phyloP scores from a whole-genome alignment of 2,888 invertebrate genomes.

The Caenorhabditis doughertyi region DNA sequence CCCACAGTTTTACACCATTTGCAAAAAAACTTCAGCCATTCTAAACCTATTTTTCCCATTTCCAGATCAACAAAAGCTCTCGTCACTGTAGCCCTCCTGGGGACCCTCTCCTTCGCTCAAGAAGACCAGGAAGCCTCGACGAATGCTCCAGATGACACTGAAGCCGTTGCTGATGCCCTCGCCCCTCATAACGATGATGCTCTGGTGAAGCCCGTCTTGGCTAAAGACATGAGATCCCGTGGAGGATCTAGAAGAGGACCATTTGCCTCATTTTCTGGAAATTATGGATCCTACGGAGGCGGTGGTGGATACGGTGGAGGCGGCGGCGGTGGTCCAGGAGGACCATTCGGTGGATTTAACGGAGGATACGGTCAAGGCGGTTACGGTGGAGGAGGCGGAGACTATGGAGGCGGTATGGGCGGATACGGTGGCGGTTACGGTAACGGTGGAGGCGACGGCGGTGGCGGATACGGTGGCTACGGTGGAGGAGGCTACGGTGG shows the following conservation, averaged over 20 bases:
- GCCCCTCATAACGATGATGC: conserved; percentile 49
- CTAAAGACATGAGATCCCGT: conserved; percentile 57
- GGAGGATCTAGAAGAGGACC: conserved; percentile 45
- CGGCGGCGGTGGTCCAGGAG: conserved; percentile 39
- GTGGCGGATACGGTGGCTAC: conserved; percentile 55
- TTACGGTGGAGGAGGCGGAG: conserved; percentile 45
- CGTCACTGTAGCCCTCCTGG: conserved; percentile 52
- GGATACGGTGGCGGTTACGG: conserved; percentile 42
- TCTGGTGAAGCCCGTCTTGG: conserved; percentile 33
- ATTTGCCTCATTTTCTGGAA: conserved; percentile 50
- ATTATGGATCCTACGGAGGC: conserved; percentile 56
- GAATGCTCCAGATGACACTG: conserved; percentile 31
- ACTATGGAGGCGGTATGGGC: conserved; percentile 27
- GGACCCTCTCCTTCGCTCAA: conserved; percentile 39
- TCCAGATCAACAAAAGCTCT: conserved; percentile 38
- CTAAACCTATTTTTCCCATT: not conserved
- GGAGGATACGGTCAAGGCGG: conserved; percentile 64
- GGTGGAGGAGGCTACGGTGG: conserved; percentile 65
- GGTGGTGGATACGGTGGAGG: conserved; percentile 41
- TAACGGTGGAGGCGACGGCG: conserved; percentile 39
- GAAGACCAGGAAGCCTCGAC: conserved; percentile 38
- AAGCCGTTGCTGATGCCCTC: conserved; percentile 15
- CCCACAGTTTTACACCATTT: too few species aligned
- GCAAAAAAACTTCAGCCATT: too few species aligned
- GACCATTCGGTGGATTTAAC: conserved; percentile 61